phyloP scores from a whole-genome alignment of 2,797 vertebrate genomes.

The Protosalanx chinensis region DNA sequence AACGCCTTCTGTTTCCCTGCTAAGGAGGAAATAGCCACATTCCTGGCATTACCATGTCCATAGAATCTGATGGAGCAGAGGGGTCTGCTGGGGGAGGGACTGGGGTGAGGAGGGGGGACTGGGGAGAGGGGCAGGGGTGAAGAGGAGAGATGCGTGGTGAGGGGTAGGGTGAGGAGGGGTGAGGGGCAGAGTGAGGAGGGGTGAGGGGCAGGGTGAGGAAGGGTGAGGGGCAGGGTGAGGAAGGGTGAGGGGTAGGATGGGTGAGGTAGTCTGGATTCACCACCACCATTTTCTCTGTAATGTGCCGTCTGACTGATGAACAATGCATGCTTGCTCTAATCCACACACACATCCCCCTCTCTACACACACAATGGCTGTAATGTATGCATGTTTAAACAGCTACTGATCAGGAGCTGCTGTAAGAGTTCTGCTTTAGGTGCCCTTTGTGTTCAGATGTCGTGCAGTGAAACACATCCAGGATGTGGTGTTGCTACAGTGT shows the following conservation, averaged over 20 bases:
- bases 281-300: slow-evolving; percentile 51
- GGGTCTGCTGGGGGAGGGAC: slow-evolving; percentile 53
- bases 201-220: slow-evolving; percentile 38
- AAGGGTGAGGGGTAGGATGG: slow-evolving; percentile 38
- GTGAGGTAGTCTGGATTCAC: slow-evolving; percentile 31
- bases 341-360: slow-evolving; percentile 25
- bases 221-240: slow-evolving; percentile 41
- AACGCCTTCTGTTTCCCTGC: slow-evolving; percentile 75
- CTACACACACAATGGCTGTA: slow-evolving; percentile 21
- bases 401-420: slow-evolving; percentile 1
- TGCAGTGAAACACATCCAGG: not conserved
- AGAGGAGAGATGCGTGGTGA: slow-evolving; percentile 53
- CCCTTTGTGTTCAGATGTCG: not conserved
- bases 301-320: slow-evolving; percentile 46
- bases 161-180: slow-evolving; percentile 42
- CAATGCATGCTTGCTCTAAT: slow-evolving; percentile 45
- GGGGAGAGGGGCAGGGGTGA: slow-evolving; percentile 27
- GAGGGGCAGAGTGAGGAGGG: slow-evolving; percentile 39
- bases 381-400: slow-evolving; percentile 19
- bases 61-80: slow-evolving; percentile 61
- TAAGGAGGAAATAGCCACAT: slow-evolving; percentile 81
- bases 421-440: not conserved
- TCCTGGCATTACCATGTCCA: slow-evolving; percentile 83
- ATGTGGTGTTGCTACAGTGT: not conserved
- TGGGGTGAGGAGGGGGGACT: slow-evolving; percentile 39